Base-by-base conservation (phyloP, 2,113 vertebrate species). In the Tonatia bakeri region DNA sequence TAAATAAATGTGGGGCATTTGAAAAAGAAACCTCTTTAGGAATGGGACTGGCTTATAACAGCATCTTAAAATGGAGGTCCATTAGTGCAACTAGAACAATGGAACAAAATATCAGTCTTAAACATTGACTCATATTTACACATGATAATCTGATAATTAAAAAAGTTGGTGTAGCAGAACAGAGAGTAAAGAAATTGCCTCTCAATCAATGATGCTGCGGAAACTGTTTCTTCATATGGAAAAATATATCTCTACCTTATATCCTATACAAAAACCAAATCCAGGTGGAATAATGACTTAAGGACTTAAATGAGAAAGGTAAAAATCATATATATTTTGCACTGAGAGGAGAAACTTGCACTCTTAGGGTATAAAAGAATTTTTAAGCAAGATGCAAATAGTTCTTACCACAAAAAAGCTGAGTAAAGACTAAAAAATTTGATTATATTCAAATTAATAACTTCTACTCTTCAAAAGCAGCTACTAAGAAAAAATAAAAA, bases 1-100 rank as follows among this genome's bases (percentile, higher is more conserved):
- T 98, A 99, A 99, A 99, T 99, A 99, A 99, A 98, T 89, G 73
- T 96, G 98, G 97, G 98, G 96, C 97, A 95, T 97, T 98, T 98
- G 97, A 89, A 69, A 61, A 85, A 61, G 84, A 59, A 54, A 43
- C 75, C 15, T 7, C 28, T 79, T 80, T 72, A 86, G 50, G 6
- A 85, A 45, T 86, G 10, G 28, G 5, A 54, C 4, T 81, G 2
- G 31, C 12, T 77, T 47, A 72, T 4, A 69, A 19, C 1, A 84
- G 15, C 10, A 85, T 7, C 65, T 22, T 75, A n/a, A 47, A 87
- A 76, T 56, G 7, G 19, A 69, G 31, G 31, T 52, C 20, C 6
- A 10, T 67, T 59, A 54, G 11, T 16, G 72, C 38, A 93, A 75
- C 67, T 24, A 75, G 40, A 77, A 83, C 31, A 80, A 26, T 40